These are phyloP conservation scores for Conomelus anceps DNA, from an alignment of 2,888 invertebrate species.

Conservation along the genomic window DNA sequence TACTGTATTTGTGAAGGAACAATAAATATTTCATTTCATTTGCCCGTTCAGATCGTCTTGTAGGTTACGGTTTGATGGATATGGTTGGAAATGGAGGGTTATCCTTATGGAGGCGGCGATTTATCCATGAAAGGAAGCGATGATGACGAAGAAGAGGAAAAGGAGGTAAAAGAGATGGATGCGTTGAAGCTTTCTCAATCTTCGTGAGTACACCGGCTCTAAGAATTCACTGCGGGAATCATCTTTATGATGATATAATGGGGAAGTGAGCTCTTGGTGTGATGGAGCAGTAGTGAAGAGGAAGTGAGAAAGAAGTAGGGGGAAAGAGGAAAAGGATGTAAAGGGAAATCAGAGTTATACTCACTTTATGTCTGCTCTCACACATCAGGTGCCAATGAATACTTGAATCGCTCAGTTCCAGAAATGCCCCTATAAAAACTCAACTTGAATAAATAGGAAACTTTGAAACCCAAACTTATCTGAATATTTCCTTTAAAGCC, in stretches of 20 bases:
- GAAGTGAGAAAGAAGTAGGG: neutral
- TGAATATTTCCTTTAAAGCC: no score
- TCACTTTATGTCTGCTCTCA: neutral
- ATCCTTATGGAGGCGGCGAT: no score
- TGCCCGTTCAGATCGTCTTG: no score
- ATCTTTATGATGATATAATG: neutral
- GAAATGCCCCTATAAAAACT: neutral
- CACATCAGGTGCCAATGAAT: neutral
- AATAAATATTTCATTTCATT: no score
- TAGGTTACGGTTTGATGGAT: no score
- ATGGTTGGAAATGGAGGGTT: no score
- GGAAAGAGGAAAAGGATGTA: neutral
- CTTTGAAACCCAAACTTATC: no score
- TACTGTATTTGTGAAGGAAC: no score
- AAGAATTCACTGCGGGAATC: neutral
- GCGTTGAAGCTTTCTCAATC: neutral
- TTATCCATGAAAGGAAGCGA: no score
- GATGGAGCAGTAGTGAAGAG: neutral
- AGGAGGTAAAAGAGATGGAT: neutral
- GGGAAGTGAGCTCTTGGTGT: neutral
- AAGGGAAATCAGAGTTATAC: neutral
- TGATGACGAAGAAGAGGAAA: no score
- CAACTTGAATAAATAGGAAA: neutral
- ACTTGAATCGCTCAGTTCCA: neutral
- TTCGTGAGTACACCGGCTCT: neutral